A percentile compares a stretch with the other conserved stretches of the same genome.
Conservation (phyloP, 2,113 vertebrate species). For the Macquaria australasica region DNA sequence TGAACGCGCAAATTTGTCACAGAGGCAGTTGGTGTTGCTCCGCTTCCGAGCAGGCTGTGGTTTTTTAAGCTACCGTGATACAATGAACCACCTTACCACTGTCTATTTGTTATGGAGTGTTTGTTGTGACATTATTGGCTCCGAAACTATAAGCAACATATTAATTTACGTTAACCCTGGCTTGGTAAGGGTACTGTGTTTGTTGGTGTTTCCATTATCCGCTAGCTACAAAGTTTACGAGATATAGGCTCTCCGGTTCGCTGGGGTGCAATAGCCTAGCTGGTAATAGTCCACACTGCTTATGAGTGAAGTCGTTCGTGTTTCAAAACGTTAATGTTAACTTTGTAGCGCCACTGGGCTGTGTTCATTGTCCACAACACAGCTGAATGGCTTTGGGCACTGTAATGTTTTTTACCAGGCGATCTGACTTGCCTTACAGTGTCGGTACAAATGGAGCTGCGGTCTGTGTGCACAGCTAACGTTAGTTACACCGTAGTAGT, state of each 20-base stretch:
- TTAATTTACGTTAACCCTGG: accelerated
- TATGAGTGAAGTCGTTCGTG: constrained; percentile 28
- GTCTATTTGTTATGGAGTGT: constrained; percentile 51
- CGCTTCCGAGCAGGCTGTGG: constrained; percentile 71
- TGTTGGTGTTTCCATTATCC: constrained; percentile 36
- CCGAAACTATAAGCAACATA: neutral
- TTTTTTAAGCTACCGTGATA: constrained; percentile 70
- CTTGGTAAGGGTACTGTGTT: neutral
- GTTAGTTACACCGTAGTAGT: neutral
- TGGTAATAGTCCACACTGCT: constrained; percentile 7
- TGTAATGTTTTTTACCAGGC: neutral
- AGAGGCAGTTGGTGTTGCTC: constrained; percentile 58
- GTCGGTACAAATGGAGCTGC: constrained; percentile 12
- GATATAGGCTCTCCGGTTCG: constrained; percentile 45
- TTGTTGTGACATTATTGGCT: neutral
- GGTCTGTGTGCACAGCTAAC: constrained; percentile 6
- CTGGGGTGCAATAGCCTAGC: constrained; percentile 34
- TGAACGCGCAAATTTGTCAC: constrained; percentile 13
- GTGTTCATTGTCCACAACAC: constrained; percentile 6
- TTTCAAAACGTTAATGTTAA: constrained; percentile 14
- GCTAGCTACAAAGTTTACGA: constrained; percentile 75
- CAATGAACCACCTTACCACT: constrained; percentile 64
- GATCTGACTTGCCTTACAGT: constrained; percentile 21
- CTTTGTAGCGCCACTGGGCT: constrained; percentile 9
- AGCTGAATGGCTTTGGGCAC: neutral